Percentiles rank a stretch among this genome's conserved stretches.
phyloP scores from a whole-genome alignment of 2,888 invertebrate genomes.

The Agrochola lychnidis region DNA sequence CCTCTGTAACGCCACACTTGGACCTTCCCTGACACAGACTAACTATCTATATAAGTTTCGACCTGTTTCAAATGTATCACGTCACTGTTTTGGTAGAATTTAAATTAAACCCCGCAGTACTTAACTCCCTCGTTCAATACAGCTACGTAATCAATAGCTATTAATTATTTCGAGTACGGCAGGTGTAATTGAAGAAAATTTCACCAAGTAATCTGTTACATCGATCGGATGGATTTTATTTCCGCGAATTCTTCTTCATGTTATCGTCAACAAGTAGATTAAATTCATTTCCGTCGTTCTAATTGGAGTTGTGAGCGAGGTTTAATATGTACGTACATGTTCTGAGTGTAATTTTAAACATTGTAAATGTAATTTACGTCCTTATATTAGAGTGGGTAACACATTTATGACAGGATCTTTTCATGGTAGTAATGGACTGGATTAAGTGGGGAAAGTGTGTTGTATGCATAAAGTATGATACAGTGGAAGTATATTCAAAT shows the following conservation, averaged over 20 bases:
- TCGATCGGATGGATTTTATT: slow-evolving; percentile 53
- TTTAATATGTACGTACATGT: slow-evolving; percentile 51
- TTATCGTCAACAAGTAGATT: slow-evolving; percentile 59
- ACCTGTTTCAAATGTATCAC: slow-evolving; percentile 68
- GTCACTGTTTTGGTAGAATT: slow-evolving; percentile 72
- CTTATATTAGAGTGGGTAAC: slow-evolving; percentile 55
- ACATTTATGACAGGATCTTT: slow-evolving; percentile 51
- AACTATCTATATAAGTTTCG: slow-evolving; percentile 71
- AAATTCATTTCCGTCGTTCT: slow-evolving; percentile 49
- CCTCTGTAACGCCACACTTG: slow-evolving; percentile 68
- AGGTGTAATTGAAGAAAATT: slow-evolving; percentile 61
- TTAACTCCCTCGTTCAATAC: slow-evolving; percentile 37
- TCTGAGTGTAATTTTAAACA: slow-evolving; percentile 54
- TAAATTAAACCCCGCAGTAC: slow-evolving; percentile 65
- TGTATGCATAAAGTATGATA: slow-evolving; percentile 51
- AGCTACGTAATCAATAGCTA: slow-evolving; percentile 59
- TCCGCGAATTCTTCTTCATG: slow-evolving; percentile 53
- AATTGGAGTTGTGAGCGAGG: slow-evolving; percentile 54
- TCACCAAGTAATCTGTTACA: slow-evolving; percentile 55
- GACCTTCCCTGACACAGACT: slow-evolving; percentile 75
- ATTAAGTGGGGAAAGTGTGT: slow-evolving; percentile 53
- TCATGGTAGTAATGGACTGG: slow-evolving; percentile 50
- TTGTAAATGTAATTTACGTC: slow-evolving; percentile 60
- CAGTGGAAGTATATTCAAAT: slow-evolving; percentile 56
- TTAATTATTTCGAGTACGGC: slow-evolving; percentile 63